Evolutionary conservation across 2,113 vertebrate species (phyloP), one percentile per base, ranked within the genome.

Genomic region (Suricata suricatta): DNA sequence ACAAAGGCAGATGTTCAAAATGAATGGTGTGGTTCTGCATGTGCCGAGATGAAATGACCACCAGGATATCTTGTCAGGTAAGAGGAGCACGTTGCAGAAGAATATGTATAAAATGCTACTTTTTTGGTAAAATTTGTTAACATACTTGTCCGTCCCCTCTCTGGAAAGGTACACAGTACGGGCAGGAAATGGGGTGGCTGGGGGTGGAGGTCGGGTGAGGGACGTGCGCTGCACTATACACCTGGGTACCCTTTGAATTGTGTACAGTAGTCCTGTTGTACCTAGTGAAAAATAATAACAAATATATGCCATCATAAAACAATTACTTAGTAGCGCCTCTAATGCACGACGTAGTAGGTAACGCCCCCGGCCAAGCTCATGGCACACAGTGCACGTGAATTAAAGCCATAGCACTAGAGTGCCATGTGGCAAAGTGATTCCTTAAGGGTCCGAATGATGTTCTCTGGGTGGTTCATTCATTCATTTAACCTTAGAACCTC

Each of bases 211-310:
- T 29, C 15, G 16, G 38, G 13, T 50, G 50, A 82, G 79, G 64
- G 68, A n/a, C 13, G 41, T 35, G 14, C 0, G 0, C 57, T 13
- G 44, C 4, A 19, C 33, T 69, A 1, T 21, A 38, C 1, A 35
- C 21, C 9, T 69, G 63, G n/a, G n/a, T 44, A 7, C 19, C n/a
- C 88, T 83, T 44, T 52, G 35, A 44, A 38, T 25, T 63, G 21
- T 88, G 50, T 23, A 7, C 17, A 25, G 29, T 44, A 52, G 69
- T 19, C 54, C 14, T 79, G 29, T 21, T 54, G 87, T 57, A 76
- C 38, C 82, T 64, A 4, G 33, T 66, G 27, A 72, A 76, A 74
- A 64, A n/a, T 38, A 10, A 52, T 16, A 88, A 57, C 17, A 57
- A 35, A 88, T n/a, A 10, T 12, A 5, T 25, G 17, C 14, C 16